Conservation (phyloP, 1,140 invertebrate genomes). For the Saccostrea glomerata region DNA sequence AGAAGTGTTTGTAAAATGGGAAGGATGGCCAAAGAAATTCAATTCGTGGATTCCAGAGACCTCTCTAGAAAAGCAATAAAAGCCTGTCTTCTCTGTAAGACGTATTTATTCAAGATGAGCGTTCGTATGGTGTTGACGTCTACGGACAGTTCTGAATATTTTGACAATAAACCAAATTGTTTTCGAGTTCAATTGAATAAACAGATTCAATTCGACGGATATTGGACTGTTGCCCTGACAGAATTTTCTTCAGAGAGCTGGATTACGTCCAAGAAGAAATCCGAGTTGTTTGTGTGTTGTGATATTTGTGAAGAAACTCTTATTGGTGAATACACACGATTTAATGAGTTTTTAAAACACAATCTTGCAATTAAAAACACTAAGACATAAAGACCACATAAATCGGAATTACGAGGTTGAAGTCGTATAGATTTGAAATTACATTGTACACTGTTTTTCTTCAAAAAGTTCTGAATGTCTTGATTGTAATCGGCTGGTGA, state of each 20-base stretch:
- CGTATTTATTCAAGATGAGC: slow-evolving; percentile 14
- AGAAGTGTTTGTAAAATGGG: slow-evolving; percentile 31
- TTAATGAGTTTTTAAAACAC: neutral
- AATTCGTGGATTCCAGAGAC: neutral
- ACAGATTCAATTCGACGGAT: slow-evolving; percentile 29
- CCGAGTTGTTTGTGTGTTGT: slow-evolving; percentile 39
- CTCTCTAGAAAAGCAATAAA: slow-evolving; percentile 21
- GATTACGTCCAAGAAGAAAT: slow-evolving; percentile 24
- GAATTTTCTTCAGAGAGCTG: slow-evolving; percentile 24
- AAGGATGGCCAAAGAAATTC: neutral
- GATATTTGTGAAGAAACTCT: slow-evolving; percentile 43
- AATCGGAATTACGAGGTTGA: neutral
- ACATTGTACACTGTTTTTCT: neutral
- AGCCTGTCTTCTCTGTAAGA: neutral
- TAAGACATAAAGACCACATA: slow-evolving; percentile 39
- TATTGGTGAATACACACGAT: slow-evolving; percentile 36
- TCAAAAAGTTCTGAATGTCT: neutral
- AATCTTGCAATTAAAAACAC: slow-evolving; percentile 11
- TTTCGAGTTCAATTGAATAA: slow-evolving; percentile 39
- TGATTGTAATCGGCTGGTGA: neutral
- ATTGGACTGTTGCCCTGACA: slow-evolving; percentile 44
- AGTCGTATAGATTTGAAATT: neutral
- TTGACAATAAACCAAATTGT: slow-evolving; percentile 25
- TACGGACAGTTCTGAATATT: slow-evolving; percentile 1
- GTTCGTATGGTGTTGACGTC: slow-evolving; percentile 43